A percentile compares a stretch with the other conserved stretches of the same genome.
These are phyloP conservation scores for Rhinolophus ferrumequinum DNA, from an alignment of 2,113 vertebrate species.

Conservation along the genomic window DNA sequence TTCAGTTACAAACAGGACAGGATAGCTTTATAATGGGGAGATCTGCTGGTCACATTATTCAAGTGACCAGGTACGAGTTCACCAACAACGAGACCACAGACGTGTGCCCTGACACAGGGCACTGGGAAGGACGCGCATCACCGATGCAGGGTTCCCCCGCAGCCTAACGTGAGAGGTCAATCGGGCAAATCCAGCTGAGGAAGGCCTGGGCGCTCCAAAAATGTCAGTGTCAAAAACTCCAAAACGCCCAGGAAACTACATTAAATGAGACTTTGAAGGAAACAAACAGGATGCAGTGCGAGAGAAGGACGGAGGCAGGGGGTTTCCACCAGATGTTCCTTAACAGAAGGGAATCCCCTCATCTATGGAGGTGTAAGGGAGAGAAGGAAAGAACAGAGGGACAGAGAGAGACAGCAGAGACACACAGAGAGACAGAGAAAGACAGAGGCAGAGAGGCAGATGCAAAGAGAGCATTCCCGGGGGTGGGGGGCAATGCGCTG, in stretches of 20 bases:
- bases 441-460: neutral
- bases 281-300: neutral
- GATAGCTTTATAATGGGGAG: neutral
- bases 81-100: no score
- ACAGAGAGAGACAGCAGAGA: neutral
- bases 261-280: neutral
- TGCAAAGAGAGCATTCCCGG: neutral
- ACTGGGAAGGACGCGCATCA: neutral
- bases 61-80: neutral
- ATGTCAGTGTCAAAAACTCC: neutral
- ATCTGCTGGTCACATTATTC: neutral
- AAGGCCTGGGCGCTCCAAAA: neutral
- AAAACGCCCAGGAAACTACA: no score
- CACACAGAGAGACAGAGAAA: neutral
- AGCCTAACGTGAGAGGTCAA: neutral
- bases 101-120: neutral
- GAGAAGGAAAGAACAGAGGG: neutral
- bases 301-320: rapidly evolving
- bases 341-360: neutral
- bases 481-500: rapidly evolving
- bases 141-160: neutral
- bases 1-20: neutral
- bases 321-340: neutral
- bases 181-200: neutral
- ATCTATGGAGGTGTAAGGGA: rapidly evolving